Base-by-base conservation (phyloP, 2,113 vertebrate genomes). In the Tichodroma muraria region DNA sequence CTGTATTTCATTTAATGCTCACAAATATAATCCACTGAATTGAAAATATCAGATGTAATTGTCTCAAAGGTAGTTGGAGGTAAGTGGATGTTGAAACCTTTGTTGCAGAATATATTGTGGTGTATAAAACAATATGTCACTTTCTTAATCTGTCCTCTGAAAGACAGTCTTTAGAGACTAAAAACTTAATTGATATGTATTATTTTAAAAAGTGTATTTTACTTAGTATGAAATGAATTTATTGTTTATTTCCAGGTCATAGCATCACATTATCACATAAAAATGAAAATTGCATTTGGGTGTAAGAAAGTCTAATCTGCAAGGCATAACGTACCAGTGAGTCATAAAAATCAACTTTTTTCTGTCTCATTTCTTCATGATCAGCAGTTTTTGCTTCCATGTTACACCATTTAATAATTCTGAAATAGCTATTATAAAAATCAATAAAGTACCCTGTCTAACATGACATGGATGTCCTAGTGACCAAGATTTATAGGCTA, bases 291-390 rank as follows among this genome's bases (percentile, higher is more conserved):
- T 92, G 6, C 5, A 72, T 70, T 65, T 79, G 44, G 9, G 24
- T 94, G 35, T 84, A 64, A 94, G 93, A 89, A 81, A 66, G 3
- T 8, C 76, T 79, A 72, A 71, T 82, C 35, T 86, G 16, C 33
- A 85, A 90, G 42, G 22, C 28, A 60, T 25, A 79, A 63, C 22
- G 7, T 76, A 31, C 17, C 30, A 80, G 11, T 2, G 3, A 80
- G 61, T 76, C 71, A 85, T 66, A 93, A 89, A 95, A 94, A 95
- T 89, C 38, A 76, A 15, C 18, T 81, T 90, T 88, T 87, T 82
- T 60, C 82, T 80, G 33, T 47, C 61, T 76, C 31, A 50, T 24
- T 70, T 71, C 60, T 93, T 94, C n/a, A 54, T 45, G 27, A 71
- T 73, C 31, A 76, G 60, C 24, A 93, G 7, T 21, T 89, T 94